Evolutionary conservation across 2,888 invertebrate species (phyloP).

Genomic region (Platycheirus rosarum): DNA sequence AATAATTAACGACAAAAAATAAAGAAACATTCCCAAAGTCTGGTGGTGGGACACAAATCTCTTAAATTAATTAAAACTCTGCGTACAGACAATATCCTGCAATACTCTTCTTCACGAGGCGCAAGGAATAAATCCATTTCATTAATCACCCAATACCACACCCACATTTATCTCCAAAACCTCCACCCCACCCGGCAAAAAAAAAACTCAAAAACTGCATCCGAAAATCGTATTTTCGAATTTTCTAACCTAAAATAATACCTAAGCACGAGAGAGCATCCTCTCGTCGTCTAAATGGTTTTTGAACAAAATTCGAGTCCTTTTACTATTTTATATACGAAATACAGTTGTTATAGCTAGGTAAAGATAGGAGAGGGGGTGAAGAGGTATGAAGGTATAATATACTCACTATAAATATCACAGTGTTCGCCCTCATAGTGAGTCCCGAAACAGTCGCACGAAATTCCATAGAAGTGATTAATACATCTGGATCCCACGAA

Average conservation of each 20-base stretch:
- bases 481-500: constrained; percentile 94
- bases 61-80: constrained; percentile 22
- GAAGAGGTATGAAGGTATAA: background rate
- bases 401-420: constrained; percentile 92
- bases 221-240: constrained; percentile 45
- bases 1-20: background rate
- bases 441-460: constrained; percentile 97
- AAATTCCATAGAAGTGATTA: constrained; percentile 94
- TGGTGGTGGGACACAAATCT: constrained; percentile 10
- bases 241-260: constrained; percentile 49
- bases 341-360: background rate
- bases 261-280: constrained; percentile 6
- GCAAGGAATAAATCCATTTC: constrained; percentile 35
- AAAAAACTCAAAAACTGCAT: constrained; percentile 32
- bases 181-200: background rate
- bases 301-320: constrained; percentile 22
- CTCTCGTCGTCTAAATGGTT: constrained; percentile 1
- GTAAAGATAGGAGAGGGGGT: background rate
- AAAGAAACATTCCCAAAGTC: background rate
- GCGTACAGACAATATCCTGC: background rate
- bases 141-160: constrained; percentile 37
- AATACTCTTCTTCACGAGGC: constrained; percentile 2
- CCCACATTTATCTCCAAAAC: constrained; percentile 22
- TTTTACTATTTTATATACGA: constrained; percentile 2
- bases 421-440: constrained; percentile 95